These are phyloP conservation scores for Globicephala melas DNA, from an alignment of 2,113 vertebrate genomes.

Conservation along the genomic window DNA sequence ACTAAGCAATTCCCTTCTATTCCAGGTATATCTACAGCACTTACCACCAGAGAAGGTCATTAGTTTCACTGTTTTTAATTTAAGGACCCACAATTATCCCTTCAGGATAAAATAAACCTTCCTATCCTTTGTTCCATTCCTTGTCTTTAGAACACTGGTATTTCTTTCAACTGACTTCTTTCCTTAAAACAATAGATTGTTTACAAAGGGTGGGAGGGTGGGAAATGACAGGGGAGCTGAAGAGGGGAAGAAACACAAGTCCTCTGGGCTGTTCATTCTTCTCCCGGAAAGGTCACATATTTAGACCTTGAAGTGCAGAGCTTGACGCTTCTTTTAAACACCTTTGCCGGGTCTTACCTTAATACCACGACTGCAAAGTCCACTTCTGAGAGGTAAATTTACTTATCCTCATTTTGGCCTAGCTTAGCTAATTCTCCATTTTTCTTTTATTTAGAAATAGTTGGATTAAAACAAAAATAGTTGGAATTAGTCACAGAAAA, in stretches of 20 bases:
- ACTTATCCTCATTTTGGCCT: background rate
- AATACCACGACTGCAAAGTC: background rate
- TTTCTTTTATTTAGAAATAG: background rate
- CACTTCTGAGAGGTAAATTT: background rate
- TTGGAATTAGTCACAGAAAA: background rate
- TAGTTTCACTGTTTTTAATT: background rate
- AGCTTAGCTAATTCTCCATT: background rate
- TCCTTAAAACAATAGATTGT: background rate
- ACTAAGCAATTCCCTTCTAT: background rate
- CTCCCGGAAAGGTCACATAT: background rate
- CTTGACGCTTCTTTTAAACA: background rate
- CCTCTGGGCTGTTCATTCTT: background rate
- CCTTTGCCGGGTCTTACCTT: background rate
- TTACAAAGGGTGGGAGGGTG: background rate
- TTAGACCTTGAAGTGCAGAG: background rate
- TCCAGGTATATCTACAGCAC: too few relatives aligned
- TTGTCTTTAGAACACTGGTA: background rate
- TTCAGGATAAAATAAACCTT: background rate
- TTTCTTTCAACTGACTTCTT: background rate
- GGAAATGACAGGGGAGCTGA: background rate
- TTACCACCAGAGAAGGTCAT: background rate
- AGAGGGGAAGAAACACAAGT: background rate
- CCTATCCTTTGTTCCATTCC: background rate
- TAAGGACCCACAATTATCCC: background rate
- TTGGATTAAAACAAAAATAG: background rate